Base-by-base conservation (phyloP, 1,140 invertebrate genomes). In the Antheraea mylitta region DNA sequence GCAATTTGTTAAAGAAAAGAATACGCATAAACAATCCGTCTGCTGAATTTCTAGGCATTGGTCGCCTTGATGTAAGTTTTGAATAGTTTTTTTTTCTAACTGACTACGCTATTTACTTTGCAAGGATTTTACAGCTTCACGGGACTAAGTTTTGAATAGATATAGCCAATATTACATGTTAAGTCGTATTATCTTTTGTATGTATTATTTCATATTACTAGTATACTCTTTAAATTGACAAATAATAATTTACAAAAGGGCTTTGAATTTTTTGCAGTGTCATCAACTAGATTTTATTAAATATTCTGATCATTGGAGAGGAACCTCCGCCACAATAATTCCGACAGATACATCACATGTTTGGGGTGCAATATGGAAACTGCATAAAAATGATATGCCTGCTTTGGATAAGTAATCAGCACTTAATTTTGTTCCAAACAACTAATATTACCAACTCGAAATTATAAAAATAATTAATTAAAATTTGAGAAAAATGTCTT, bases 311-410 rank as follows among this genome's bases (percentile, higher is more conserved):
- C 83, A 94, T 73, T 98, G 97, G 97, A 82, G 94, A 70, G 97
- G 97, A 37, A 89, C 94, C 30, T 94, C 95, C 8, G 96, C 96
- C 0, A 97, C 96, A 11, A 96, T 98, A 75, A 93, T 95, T 5
- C 94, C 96, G 18, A 93, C 91, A 45, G 58, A 89, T 30, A 84
- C 92, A 30, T 79, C 85, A 18, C 76, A 94, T 75, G 94, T 97
- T 4, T 98, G 96, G 95, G 97, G 97, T 48, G 95, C 95, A 48
- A 84, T 98, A 60, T 98, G 97, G 96, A 94, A 95, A 91, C 86
- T 98, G 66, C 85, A 95, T 74, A 91, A 93, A 18, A 83, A 85
- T 45, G 94, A 98, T 79, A 90, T 95, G 79, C 73, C 87, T 6
- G 86, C 92, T 80, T 91, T 98, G 63, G 96, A 97, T 82, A 88